Percentiles rank a stretch among this genome's conserved stretches.
phyloP scores from a whole-genome alignment of 2,888 invertebrate genomes.

The Chorisops tibialis region DNA sequence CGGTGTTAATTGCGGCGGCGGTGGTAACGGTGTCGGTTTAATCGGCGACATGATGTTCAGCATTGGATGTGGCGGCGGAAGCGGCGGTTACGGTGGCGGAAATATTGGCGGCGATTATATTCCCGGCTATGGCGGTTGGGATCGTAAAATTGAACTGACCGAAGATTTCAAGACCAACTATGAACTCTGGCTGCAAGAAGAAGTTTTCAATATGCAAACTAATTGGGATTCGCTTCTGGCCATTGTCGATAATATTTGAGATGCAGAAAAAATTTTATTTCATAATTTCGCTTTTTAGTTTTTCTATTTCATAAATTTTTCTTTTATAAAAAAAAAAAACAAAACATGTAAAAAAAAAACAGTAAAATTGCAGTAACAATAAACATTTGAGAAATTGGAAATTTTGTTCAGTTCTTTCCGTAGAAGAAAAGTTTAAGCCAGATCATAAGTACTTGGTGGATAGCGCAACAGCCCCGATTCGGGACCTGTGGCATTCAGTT shows the following conservation, averaged over 20 bases:
- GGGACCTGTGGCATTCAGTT: too few species aligned
- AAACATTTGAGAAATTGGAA: too few species aligned
- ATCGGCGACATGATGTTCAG: slow-evolving; percentile 28
- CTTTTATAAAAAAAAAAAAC: too few species aligned
- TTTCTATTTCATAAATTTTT: too few species aligned
- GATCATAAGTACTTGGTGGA: too few species aligned
- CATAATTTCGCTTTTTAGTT: too few species aligned
- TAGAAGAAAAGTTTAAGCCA: too few species aligned
- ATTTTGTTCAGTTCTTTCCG: too few species aligned
- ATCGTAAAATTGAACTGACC: slow-evolving; percentile 66
- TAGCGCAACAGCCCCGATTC: too few species aligned
- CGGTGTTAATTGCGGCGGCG: slow-evolving; percentile 37
- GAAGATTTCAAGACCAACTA: slow-evolving; percentile 93
- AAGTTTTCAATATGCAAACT: slow-evolving; percentile 85
- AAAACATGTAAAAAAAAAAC: too few species aligned
- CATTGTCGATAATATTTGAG: not conserved
- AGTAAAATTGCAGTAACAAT: too few species aligned
- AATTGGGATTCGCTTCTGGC: slow-evolving; percentile 64
- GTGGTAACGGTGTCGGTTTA: slow-evolving; percentile 14
- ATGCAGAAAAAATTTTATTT: not conserved
- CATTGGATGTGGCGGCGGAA: not conserved
- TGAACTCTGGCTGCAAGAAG: slow-evolving; percentile 92
- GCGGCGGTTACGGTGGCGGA: slow-evolving; percentile 1
- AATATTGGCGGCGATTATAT: slow-evolving; percentile 39
- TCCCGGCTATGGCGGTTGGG: slow-evolving; percentile 51